Evolutionary conservation across 2,888 invertebrate species (phyloP), one percentile per base, ranked within the genome.

Genomic region (Arge pagana): DNA sequence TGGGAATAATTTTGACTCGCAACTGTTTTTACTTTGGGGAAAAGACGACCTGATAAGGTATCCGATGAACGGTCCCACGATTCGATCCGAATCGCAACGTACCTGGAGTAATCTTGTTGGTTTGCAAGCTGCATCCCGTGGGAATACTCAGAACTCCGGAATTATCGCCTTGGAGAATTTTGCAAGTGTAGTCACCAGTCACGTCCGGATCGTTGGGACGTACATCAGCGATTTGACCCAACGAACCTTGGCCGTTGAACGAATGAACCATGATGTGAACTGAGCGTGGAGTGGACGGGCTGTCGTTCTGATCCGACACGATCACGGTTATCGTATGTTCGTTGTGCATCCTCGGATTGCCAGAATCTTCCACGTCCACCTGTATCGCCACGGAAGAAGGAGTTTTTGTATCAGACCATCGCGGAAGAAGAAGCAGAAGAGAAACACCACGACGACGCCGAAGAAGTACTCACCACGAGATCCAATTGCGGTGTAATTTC

Each of bases 191-290:
- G 67, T 93, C 89, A 3, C 96, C 96, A 45, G 86, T 85, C n/a
- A 85, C 83, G 73, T 97, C 96, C 0, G 88, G 86, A 79, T 97
- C 97, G 68, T 92, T 89, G 1, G 97, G 97, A 76, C 89, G 90
- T 0, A 96, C 90, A 74, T 94, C 86, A 5, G 94, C 96, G 57
- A 97, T 88, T 77, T 88, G 89, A n/a, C 90, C 90, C 16, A 83
- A 72, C 0, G 92, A 89, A 64, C 88, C 84, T 55, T 83, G 82
- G 49, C 86, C 87, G 66, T 92, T 89, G 66, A 90, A 88, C 1
- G 89, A 82, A 67, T 89, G 86, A 2, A 93, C 86, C 42, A 90
- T 78, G 15, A 93, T 84, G 65, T 90, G 90, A 0, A 90, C 90
- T 7, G 89, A 88, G 65, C 96, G 83, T 15, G 93, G 83, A 2